Evolutionary conservation across 2,797 vertebrate genomes (phyloP), one percentile per base, ranked within the genome.

Genomic region (Neoniphon sammara): DNA sequence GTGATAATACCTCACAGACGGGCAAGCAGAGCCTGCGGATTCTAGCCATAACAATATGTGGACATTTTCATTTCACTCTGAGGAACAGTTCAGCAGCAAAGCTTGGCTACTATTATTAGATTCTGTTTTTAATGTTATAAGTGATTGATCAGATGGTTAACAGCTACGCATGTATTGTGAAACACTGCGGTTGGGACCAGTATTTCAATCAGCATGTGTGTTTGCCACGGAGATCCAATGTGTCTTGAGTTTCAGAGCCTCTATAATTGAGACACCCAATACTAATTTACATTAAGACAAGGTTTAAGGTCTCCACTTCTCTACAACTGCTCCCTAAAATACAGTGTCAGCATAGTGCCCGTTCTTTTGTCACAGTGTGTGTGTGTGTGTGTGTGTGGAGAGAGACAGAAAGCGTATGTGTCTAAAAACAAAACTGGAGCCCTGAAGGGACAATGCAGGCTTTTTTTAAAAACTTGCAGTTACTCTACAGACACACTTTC

Each of bases 1-100:
- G 63, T 66, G 60, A 70, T 42, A 47, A 58, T 80, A 85, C 83
- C 80, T 83, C 77, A 70, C 44, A 63, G 75, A 71, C 66, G 73
- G 81, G 75, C 80, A 10, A 52, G 39, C 59, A 65, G 64, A 70
- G 70, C 82, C 79, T 84, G 71, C 73, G 82, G 78, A 91, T 84
- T 77, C 53, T 14, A 83, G 69, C 78, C 78, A 76, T 73, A 60
- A 76, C 36, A n/a, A 58, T 62, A 56, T 75, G 59, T 68, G 71
- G 81, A 90, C 70, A 70, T 80, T 77, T 83, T 76, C 50, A 58
- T 68, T 73, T 78, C 65, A 49, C 55, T 72, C 67, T 55, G 59
- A 79, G 70, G 74, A 83, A 80, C 64, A 57, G 36, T 65, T 78
- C 46, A 66, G 66, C 62, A 68, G 76, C 58, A 31, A 63, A 47